These are phyloP conservation scores for Podotricha telesiphe DNA, from an alignment of 2,888 invertebrate genomes.

Conservation along the genomic window DNA sequence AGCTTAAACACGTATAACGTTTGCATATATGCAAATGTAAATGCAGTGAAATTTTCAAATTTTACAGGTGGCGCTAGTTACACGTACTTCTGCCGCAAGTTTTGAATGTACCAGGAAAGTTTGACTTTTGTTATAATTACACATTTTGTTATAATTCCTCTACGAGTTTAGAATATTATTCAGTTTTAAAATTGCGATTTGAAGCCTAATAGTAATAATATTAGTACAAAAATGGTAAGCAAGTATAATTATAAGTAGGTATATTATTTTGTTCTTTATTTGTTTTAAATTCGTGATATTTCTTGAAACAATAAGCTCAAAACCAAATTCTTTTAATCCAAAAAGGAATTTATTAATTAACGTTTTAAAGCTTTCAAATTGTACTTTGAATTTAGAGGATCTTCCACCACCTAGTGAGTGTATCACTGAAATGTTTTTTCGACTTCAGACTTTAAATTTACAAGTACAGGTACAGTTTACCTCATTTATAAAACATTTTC, in stretches of 20 bases:
- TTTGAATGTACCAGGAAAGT: conserved; percentile 13
- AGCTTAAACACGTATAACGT: background rate
- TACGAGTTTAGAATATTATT: background rate
- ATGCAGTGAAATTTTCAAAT: conserved; percentile 14
- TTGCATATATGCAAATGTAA: conserved; percentile 10
- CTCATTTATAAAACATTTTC: conserved; percentile 13
- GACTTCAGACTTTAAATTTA: background rate
- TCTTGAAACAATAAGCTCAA: too few relatives aligned
- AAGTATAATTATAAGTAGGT: too few relatives aligned
- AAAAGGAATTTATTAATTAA: too few relatives aligned
- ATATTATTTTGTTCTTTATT: too few relatives aligned
- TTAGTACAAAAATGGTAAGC: too few relatives aligned
- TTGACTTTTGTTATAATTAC: conserved; percentile 9
- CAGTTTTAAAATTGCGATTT: background rate
- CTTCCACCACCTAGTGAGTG: too few relatives aligned
- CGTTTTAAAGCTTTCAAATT: too few relatives aligned
- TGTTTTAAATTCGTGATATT: too few relatives aligned
- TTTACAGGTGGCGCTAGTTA: conserved; percentile 26
- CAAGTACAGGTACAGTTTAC: background rate
- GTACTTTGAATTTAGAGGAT: too few relatives aligned
- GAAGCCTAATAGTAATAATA: too few relatives aligned
- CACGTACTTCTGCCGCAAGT: conserved; percentile 13
- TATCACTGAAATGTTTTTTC: background rate
- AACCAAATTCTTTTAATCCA: too few relatives aligned
- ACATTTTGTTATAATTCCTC: conserved; percentile 7